These are phyloP conservation scores for Cryptocephalus moraei DNA, from an alignment of 2,888 invertebrate species.

Conservation along the genomic window DNA sequence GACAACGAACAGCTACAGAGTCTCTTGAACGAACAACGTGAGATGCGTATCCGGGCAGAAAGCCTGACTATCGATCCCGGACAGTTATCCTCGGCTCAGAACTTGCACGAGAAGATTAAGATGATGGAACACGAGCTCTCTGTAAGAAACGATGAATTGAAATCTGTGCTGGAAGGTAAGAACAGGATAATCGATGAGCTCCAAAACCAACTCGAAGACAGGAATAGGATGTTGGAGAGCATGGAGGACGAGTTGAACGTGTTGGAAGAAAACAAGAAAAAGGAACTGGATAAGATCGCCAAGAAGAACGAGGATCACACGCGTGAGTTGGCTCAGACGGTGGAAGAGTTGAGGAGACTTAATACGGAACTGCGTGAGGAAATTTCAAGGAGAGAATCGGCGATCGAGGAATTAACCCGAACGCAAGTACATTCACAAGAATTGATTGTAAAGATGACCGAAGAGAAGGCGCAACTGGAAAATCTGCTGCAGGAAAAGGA, in stretches of 20 bases:
- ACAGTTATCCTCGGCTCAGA: neutral
- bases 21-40: slow-evolving; percentile 44
- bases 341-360: neutral
- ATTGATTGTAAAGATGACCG: neutral
- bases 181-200: slow-evolving; percentile 2
- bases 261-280: neutral
- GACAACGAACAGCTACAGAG: slow-evolving; percentile 53
- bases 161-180: slow-evolving; percentile 4
- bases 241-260: slow-evolving; percentile 2
- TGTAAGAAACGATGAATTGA: slow-evolving; percentile 2
- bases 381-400: neutral
- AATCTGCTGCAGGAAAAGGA: neutral
- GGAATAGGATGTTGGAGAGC: slow-evolving; percentile 1
- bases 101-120: slow-evolving; percentile 5
- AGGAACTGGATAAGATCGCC: neutral
- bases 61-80: slow-evolving; percentile 26
- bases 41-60: slow-evolving; percentile 29
- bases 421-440: slow-evolving; percentile 1
- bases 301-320: neutral
- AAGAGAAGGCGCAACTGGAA: neutral
- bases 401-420: neutral
- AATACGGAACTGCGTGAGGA: neutral
- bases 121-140: slow-evolving; percentile 8
- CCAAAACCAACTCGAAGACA: slow-evolving; percentile 1
- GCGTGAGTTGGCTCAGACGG: neutral